Evolutionary conservation across 23 tunicate genomes (phyloP).

Genomic region (Phallusia fumigata): DNA sequence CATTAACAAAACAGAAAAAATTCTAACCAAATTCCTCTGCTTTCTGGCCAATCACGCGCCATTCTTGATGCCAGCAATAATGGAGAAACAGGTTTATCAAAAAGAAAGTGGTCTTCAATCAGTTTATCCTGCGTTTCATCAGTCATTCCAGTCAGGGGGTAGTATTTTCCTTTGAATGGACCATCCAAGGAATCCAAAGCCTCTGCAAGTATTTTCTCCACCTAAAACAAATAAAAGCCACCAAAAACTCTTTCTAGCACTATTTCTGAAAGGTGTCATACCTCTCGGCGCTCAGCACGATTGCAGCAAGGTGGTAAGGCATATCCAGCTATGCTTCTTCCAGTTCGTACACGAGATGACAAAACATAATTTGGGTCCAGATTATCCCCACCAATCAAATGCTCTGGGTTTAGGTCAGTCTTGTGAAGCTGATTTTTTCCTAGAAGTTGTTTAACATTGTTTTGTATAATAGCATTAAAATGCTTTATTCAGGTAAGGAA

Average conservation of each 20-base stretch:
- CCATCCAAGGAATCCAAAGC: conserved; percentile 56
- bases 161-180: conserved; percentile 67
- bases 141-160: conserved; percentile 78
- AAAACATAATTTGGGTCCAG: conserved; percentile 86
- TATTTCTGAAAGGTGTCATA: not conserved
- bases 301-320: conserved; percentile 85
- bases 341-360: conserved; percentile 89
- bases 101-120: conserved; percentile 76
- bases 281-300: conserved; percentile 86
- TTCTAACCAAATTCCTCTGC: conserved; percentile 76
- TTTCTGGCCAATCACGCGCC: conserved; percentile 93
- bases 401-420: conserved; percentile 72
- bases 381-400: conserved; percentile 70
- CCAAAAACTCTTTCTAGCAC: not conserved
- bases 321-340: conserved; percentile 77
- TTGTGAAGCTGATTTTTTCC: conserved; percentile 50
- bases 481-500: no score
- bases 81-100: conserved; percentile 90
- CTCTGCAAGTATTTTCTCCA: conserved; percentile 51
- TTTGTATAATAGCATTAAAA: no score
- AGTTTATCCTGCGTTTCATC: conserved; percentile 78
- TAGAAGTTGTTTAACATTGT: not conserved
- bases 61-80: conserved; percentile 67
- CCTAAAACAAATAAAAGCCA: conserved; percentile 18
- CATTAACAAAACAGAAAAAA: not conserved